These are phyloP conservation scores for Suricata suricatta DNA, from an alignment of 2,113 vertebrate genomes.

Conservation along the genomic window DNA sequence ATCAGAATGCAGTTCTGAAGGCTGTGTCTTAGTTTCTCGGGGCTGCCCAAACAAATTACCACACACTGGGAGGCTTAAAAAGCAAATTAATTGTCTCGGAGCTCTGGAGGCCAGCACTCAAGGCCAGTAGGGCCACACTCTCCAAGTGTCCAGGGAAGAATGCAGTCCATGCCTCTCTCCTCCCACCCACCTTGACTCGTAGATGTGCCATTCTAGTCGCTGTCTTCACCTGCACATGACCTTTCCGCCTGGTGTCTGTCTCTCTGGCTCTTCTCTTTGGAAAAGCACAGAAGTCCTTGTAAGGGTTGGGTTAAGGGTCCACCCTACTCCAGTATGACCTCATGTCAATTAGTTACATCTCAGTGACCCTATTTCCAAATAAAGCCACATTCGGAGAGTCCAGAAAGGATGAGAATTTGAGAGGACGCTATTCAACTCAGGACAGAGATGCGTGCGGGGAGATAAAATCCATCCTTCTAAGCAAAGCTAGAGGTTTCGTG, in stretches of 20 bases:
- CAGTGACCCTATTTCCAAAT: neutral
- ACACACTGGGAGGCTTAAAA: neutral
- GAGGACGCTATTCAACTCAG: neutral
- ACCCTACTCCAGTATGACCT: neutral
- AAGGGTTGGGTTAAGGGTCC: neutral
- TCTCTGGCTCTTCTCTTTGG: neutral
- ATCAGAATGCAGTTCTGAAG: neutral
- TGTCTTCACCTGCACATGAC: rapidly evolving
- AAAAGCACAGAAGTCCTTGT: neutral
- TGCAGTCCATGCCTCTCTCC: neutral
- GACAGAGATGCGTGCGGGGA: too few relatives aligned
- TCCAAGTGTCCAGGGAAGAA: neutral
- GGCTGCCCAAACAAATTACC: neutral
- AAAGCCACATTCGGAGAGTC: neutral
- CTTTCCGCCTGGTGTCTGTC: neutral
- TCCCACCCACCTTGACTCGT: neutral
- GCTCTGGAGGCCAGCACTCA: neutral
- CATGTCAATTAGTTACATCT: neutral
- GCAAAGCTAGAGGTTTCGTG: neutral
- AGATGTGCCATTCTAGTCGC: rapidly evolving
- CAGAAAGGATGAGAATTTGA: neutral
- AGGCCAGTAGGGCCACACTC: rapidly evolving
- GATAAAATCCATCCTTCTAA: neutral
- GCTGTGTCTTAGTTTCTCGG: too few relatives aligned
- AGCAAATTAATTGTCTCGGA: neutral